Conservation (phyloP, 2,113 vertebrate genomes). For the Parotia lawesii region DNA sequence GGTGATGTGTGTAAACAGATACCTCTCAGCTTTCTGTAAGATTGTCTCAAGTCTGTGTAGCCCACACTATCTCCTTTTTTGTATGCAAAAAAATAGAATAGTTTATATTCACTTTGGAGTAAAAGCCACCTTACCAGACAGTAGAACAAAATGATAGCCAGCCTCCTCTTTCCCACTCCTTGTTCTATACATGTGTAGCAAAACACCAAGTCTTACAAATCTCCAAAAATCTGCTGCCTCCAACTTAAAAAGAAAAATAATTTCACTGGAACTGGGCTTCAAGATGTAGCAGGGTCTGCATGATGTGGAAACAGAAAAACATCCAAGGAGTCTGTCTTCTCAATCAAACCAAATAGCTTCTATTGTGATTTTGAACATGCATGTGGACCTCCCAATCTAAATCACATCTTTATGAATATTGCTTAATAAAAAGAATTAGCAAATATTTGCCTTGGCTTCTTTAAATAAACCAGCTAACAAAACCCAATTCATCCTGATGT, state of each 20-base stretch:
- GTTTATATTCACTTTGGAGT: neutral
- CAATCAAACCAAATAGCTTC: neutral
- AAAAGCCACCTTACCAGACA: neutral
- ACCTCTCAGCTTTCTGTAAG: neutral
- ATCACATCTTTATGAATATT: neutral
- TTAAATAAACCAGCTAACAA: neutral
- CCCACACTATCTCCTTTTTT: neutral
- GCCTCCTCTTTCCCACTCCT: neutral
- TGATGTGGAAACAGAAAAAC: neutral
- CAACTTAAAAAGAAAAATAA: neutral
- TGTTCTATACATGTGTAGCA: neutral
- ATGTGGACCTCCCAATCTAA: neutral
- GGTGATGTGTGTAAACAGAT: neutral
- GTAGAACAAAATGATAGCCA: neutral
- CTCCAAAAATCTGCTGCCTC: neutral
- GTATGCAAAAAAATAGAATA: neutral
- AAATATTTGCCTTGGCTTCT: neutral
- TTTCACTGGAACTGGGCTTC: neutral
- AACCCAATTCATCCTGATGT: neutral
- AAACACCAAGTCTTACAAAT: neutral
- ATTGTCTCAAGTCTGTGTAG: neutral
- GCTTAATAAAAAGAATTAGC: neutral
- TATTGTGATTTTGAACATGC: neutral
- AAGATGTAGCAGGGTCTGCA: neutral
- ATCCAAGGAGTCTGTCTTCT: neutral